Base-by-base conservation (phyloP, 2,797 vertebrate species). In the Hafferia zeledoni region DNA sequence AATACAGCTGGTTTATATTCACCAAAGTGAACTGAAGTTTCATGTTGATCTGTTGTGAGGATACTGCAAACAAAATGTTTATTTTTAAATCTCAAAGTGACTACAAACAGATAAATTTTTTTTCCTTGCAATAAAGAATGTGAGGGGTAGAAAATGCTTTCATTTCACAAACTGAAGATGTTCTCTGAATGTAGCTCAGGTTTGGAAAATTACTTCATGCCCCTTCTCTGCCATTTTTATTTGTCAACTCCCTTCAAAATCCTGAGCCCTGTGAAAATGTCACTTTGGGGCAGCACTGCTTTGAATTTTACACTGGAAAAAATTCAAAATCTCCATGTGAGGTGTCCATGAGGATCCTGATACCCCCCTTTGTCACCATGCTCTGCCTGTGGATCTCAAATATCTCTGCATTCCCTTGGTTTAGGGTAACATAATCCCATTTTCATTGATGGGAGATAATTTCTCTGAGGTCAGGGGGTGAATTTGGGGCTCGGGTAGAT, bases 341-440 rank as follows among this genome's bases (percentile, higher is more conserved):
- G 50, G n/a, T 18, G 35, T 52, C 39, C 27, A 0, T 60, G n/a
- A 13, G 67, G 55, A 55, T 53, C 23, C 30, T 12, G n/a, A n/a
- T 43, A 4, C 5, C 18, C 39, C 33, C 15, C 22, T 78, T 41
- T 39, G 12, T 52, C 60, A 3, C 25, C 0, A 0, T 6, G 17
- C 39, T 57, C 4, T 22, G 28, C 25, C 8, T 20, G 10, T 30
- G 56, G 25, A 39, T 57, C 57, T 71, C 6, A 64, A 24, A 30
- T 8, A 6, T 65, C 56, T 60, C 61, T 39, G 13, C 3, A 1
- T 30, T 44, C 28, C 76, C 30, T n/a, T 28, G n/a, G 43, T 13
- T 25, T 10, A 4, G 11, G 47, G 61, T 16, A 27, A 14, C 5
- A 9, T 12, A 0, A 11, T 2, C 5, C 1, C 3, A 1, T 9